These are phyloP conservation scores for Eleginops maclovinus DNA, from an alignment of 2,113 vertebrate species.

Conservation along the genomic window DNA sequence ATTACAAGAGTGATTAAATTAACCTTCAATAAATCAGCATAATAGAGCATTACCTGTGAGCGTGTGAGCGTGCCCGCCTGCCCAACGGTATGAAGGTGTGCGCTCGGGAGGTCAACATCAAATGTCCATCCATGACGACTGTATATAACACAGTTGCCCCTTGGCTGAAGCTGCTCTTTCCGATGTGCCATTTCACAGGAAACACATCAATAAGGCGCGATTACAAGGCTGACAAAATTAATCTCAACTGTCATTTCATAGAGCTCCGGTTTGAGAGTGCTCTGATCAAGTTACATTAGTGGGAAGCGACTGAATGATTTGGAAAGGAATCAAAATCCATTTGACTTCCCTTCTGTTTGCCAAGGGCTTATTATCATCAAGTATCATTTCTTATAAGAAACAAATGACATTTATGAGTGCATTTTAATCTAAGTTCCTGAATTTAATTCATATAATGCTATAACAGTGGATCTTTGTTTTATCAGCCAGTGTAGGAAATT, in stretches of 20 bases:
- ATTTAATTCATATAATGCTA: constrained; percentile 42
- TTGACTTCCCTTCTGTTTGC: constrained; percentile 77
- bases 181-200: constrained; percentile 76
- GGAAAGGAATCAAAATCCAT: constrained; percentile 79
- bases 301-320: constrained; percentile 77
- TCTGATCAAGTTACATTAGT: constrained; percentile 82
- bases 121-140: constrained; percentile 63
- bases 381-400: constrained; percentile 51
- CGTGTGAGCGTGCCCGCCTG: constrained; percentile 52
- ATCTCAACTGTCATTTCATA: constrained; percentile 80
- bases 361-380: constrained; percentile 63
- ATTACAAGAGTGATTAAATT: constrained; percentile 80
- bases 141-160: constrained; percentile 68
- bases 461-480: constrained; percentile 23
- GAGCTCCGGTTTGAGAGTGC: constrained; percentile 75
- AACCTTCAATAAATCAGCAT: constrained; percentile 79
- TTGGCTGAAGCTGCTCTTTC: constrained; percentile 75
- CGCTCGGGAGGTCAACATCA: constrained; percentile 62
- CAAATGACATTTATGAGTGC: constrained; percentile 65
- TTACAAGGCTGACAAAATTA: constrained; percentile 83
- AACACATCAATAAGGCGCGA: constrained; percentile 83
- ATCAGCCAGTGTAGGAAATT: background rate
- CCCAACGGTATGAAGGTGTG: constrained; percentile 50
- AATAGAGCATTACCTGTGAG: constrained; percentile 71
- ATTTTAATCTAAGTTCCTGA: constrained; percentile 47